These are phyloP conservation scores for Trididemnum clinides DNA, from an alignment of 23 tunicate genomes.

Conservation along the genomic window DNA sequence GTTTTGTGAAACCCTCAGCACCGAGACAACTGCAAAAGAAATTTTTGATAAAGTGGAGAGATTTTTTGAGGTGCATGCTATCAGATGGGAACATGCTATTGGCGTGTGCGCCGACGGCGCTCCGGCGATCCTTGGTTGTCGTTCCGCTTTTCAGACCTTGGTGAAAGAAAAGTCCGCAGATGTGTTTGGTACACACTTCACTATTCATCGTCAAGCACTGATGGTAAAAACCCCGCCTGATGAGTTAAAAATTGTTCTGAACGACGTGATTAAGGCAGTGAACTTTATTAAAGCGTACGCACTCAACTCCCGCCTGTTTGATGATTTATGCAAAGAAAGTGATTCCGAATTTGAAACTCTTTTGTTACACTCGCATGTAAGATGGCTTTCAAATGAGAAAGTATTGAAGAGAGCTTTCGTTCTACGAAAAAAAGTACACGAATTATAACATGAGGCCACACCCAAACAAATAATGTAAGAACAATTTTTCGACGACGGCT, in stretches of 20 bases:
- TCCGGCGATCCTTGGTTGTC: slow-evolving; percentile 2
- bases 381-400: slow-evolving; percentile 13
- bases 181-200: slow-evolving; percentile 18
- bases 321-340: too few relatives aligned
- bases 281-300: too few relatives aligned
- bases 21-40: background rate
- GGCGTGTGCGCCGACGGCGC: slow-evolving; percentile 28
- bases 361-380: too few relatives aligned
- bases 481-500: background rate
- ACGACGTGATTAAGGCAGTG: slow-evolving; percentile 15
- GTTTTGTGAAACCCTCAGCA: background rate
- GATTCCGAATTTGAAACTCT: too few relatives aligned
- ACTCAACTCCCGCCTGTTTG: too few relatives aligned
- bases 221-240: slow-evolving; percentile 29
- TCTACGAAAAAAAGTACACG: too few relatives aligned
- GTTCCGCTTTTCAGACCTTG: background rate
- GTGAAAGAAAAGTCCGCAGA: slow-evolving; percentile 33
- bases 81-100: background rate
- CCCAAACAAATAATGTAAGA: too few relatives aligned
- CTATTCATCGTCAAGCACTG: slow-evolving; percentile 19
- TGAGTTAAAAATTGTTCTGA: slow-evolving; percentile 15
- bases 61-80: slow-evolving; percentile 31
- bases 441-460: background rate
- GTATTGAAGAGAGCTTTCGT: slow-evolving; percentile 8
- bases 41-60: background rate